Base-by-base conservation (phyloP, 64 coral and sea anemone genomes). In the Hydrozoanthus tunicans region DNA sequence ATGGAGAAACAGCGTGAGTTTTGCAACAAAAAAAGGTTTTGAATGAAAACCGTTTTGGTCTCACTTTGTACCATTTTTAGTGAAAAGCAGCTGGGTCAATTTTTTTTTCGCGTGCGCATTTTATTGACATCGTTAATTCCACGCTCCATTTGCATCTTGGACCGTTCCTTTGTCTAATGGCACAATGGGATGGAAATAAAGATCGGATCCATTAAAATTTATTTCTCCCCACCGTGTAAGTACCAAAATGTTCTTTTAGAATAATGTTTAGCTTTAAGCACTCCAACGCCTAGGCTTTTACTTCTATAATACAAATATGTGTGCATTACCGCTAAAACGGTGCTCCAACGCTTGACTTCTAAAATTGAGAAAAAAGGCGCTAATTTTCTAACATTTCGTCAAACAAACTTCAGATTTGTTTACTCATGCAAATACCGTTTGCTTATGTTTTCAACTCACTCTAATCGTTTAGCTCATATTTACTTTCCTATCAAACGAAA, bases 401-500 rank as follows among this genome's bases (percentile, higher is more conserved):
- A 88, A 76, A 88, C 69, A 75, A 73, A 88, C 25, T 88, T 88
- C 56, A 61, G 3, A 15, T 74, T 51, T 86, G 68, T 88, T 74
- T 74, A 73, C 51, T 88, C 56, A 14, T 88, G 69, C 74, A 88
- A 88, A 88, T 51, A 88, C 56, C 68, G 69, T 73, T 86, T 86
- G 83, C 83, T 73, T 86, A 73, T 86, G 83, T 86, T 73, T 86
- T 73, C 83, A 88, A 51, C 70, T 72, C 84, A 75, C 10, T 88
- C 56, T 74, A 60, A 88, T 88, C 84, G 57, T 88, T 88, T 59
- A 75, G 56, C 12, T 59, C 56, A 9, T 94, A 77, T 94, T 94
- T 94, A 69, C 89, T 58, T 64, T 68, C 88, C 86, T 75, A 91
- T 91, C 90, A 77, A 94, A 79, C 32, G 70, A 73, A 90, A 94